Percentiles rank a stretch among this genome's conserved stretches.
Evolutionary conservation across 2,888 invertebrate genomes (phyloP).

Genomic region (Aphodius granarius): DNA sequence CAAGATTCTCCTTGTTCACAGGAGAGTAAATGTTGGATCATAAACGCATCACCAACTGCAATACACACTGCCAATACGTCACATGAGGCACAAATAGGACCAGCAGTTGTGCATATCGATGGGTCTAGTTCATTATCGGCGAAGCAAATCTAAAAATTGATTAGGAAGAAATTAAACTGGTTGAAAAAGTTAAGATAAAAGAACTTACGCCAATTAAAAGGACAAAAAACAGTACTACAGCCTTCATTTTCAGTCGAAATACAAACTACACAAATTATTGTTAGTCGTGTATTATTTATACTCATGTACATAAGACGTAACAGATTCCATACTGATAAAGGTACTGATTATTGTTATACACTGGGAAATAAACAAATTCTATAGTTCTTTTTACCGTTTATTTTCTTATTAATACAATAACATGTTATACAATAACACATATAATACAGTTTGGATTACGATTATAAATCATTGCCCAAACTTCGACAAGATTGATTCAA

Average conservation of each 20-base stretch:
- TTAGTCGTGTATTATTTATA: not conserved
- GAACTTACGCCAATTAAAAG: too few relatives aligned
- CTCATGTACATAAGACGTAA: too few relatives aligned
- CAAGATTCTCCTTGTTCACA: not conserved
- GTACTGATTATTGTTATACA: too few relatives aligned
- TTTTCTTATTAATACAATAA: too few relatives aligned
- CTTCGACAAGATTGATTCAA: not conserved
- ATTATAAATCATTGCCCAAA: not conserved
- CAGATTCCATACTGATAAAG: too few relatives aligned
- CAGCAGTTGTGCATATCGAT: constrained; percentile 1
- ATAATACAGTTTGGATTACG: too few relatives aligned
- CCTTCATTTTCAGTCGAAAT: not conserved
- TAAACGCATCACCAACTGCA: not conserved
- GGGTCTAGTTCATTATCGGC: not conserved
- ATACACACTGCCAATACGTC: constrained; percentile 1
- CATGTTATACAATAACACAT: too few relatives aligned
- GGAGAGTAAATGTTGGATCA: not conserved
- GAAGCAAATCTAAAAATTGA: not conserved
- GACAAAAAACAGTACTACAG: not conserved
- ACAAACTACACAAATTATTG: not conserved
- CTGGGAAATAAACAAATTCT: too few relatives aligned
- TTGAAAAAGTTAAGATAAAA: too few relatives aligned
- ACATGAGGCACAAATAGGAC: constrained; percentile 13
- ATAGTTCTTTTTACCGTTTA: too few relatives aligned
- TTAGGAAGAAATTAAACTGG: not conserved